Evolutionary conservation across 1,140 invertebrate genomes (phyloP).

Genomic region (Lasaia peninsularis): DNA sequence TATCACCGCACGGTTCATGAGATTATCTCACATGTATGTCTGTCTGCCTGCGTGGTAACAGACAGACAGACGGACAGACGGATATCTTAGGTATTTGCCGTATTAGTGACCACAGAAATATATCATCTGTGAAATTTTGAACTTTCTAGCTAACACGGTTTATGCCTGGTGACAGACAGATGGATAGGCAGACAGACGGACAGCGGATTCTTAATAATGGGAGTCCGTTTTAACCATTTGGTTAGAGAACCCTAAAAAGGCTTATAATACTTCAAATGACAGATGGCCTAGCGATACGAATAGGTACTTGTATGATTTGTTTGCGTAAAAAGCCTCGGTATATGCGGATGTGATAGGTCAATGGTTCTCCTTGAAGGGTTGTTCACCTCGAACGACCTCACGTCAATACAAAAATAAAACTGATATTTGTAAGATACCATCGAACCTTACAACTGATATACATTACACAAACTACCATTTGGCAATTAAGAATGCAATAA

Average conservation of each 20-base stretch:
- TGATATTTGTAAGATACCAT: conserved; percentile 19
- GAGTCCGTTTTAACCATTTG: too few relatives aligned
- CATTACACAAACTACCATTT: background rate
- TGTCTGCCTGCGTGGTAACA: too few relatives aligned
- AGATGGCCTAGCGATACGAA: conserved; percentile 12
- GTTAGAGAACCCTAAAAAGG: background rate
- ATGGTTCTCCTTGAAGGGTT: conserved; percentile 68
- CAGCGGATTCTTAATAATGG: too few relatives aligned
- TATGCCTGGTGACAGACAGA: too few relatives aligned
- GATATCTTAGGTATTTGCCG: too few relatives aligned
- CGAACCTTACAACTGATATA: conserved; percentile 1
- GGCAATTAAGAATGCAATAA: background rate
- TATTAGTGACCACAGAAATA: too few relatives aligned
- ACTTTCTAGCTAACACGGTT: too few relatives aligned
- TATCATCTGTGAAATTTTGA: too few relatives aligned
- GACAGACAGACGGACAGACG: too few relatives aligned
- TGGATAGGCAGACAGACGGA: too few relatives aligned
- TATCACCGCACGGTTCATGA: too few relatives aligned
- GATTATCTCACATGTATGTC: too few relatives aligned
- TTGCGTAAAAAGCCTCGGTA: conserved; percentile 37
- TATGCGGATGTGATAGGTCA: conserved; percentile 65
- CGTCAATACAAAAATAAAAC: conserved; percentile 41
- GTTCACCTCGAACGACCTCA: conserved; percentile 68
- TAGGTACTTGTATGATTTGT: conserved; percentile 22
- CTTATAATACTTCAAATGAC: conserved; percentile 2